Conservation (phyloP, 2,888 invertebrate species). For the Callyntrura sp. region DNA sequence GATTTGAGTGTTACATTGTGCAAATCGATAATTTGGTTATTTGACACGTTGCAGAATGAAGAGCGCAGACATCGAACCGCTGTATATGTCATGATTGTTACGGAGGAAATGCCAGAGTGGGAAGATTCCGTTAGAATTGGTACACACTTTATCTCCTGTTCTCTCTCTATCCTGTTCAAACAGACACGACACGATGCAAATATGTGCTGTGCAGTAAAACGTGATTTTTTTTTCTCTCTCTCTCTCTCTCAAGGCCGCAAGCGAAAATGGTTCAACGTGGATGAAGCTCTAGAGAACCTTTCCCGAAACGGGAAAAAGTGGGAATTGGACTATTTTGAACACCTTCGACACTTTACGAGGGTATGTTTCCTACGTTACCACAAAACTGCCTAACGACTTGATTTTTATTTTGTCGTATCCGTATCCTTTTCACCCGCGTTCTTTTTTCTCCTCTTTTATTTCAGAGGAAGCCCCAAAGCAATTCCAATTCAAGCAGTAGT, state of each 20-base stretch:
- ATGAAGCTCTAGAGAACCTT: constrained; percentile 94
- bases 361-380: constrained; percentile 26
- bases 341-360: constrained; percentile 73
- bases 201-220: neutral
- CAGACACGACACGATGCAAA: no score
- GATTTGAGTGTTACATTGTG: neutral
- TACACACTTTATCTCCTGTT: constrained; percentile 79
- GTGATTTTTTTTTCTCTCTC: no score
- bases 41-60: constrained; percentile 89
- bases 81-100: constrained; percentile 97
- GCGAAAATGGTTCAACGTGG: constrained; percentile 96
- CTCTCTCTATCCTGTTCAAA: neutral
- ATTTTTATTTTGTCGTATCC: neutral
- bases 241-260: constrained; percentile 93
- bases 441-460: neutral
- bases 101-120: constrained; percentile 97
- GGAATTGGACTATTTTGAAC: constrained; percentile 85
- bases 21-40: neutral
- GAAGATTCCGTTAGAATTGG: constrained; percentile 95
- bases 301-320: constrained; percentile 88
- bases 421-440: no score
- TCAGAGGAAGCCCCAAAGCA: constrained; percentile 61
- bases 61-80: constrained; percentile 97
- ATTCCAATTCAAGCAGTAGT: constrained; percentile 55
- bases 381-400: neutral